Conservation (phyloP, 37 sponge, comb jelly and placozoan species). For the Aphrocallistes beatrix region DNA sequence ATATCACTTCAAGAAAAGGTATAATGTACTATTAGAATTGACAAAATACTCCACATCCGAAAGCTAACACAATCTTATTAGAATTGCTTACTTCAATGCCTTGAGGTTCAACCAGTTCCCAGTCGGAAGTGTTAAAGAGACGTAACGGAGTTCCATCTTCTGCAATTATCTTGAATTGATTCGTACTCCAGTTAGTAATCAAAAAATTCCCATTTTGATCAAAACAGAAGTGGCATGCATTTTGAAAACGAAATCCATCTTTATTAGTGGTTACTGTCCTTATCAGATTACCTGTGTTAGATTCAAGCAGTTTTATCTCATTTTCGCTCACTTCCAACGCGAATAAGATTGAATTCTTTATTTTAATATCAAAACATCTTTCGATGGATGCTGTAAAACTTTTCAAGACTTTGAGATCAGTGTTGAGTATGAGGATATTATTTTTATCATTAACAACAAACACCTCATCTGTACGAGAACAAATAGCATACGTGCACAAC, state of each 20-base stretch:
- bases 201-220: background rate
- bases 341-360: background rate
- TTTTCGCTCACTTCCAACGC: background rate
- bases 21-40: too few relatives aligned
- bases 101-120: background rate
- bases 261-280: background rate
- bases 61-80: background rate
- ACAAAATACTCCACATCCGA: background rate
- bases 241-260: background rate
- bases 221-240: background rate
- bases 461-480: background rate
- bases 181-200: slow-evolving; percentile 12
- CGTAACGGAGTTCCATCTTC: background rate
- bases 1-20: too few relatives aligned
- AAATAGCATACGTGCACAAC: background rate
- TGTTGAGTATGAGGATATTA: background rate
- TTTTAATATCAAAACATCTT: background rate
- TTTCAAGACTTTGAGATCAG: background rate
- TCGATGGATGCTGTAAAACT: background rate
- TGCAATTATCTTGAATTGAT: background rate
- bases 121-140: background rate
- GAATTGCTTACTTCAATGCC: background rate
- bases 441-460: background rate
- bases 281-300: background rate
- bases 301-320: background rate